These are phyloP conservation scores for Xanthia togata DNA, from an alignment of 2,888 invertebrate species.

Conservation along the genomic window DNA sequence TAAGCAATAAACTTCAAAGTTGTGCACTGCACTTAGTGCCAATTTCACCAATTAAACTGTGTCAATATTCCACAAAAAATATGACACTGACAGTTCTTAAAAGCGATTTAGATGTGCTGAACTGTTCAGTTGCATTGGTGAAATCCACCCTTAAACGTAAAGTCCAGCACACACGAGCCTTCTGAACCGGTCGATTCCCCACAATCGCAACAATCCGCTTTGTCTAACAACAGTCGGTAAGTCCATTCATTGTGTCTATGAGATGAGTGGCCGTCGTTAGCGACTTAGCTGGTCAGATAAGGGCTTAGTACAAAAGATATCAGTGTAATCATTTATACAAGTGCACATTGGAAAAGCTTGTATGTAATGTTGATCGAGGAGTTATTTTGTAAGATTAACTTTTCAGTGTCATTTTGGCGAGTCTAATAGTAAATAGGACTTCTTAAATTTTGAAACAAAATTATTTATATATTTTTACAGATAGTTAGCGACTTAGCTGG, in stretches of 20 bases:
- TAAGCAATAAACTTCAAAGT: no score
- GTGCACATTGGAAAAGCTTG: constrained; percentile 68
- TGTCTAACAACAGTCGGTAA: constrained; percentile 87
- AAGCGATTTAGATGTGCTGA: neutral
- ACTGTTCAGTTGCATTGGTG: neutral
- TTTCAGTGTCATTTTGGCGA: neutral
- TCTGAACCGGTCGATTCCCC: constrained; percentile 72
- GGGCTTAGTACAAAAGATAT: constrained; percentile 83
- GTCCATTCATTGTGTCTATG: constrained; percentile 83
- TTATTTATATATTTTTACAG: no score
- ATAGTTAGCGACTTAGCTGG: no score
- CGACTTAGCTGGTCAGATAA: constrained; percentile 80
- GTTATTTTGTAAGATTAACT: constrained; percentile 15
- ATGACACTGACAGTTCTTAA: neutral
- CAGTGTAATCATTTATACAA: constrained; percentile 80
- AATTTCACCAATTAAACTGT: neutral
- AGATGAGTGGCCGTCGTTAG: constrained; percentile 89
- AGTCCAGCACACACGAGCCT: constrained; percentile 78
- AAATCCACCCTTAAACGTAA: constrained; percentile 25
- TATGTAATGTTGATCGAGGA: neutral
- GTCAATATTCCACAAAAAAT: neutral
- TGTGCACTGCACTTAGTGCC: neutral
- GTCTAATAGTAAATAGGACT: neutral
- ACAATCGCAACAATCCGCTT: constrained; percentile 79
- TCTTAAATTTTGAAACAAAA: neutral